Evolutionary conservation across 2,888 invertebrate genomes (phyloP).

Genomic region (Phoenoteleia sp.): DNA sequence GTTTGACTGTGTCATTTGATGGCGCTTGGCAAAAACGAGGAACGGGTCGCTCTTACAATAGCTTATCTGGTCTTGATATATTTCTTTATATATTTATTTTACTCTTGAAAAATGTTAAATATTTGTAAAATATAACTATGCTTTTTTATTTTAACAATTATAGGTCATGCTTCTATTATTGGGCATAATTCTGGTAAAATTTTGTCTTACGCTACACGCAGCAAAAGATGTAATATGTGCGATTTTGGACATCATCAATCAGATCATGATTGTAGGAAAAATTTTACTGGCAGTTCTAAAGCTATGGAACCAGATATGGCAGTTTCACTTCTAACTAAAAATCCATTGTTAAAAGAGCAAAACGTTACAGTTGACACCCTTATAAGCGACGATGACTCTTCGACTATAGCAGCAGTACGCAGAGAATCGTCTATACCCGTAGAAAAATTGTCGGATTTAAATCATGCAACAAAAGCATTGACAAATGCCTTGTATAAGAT

Average conservation of each 20-base stretch:
- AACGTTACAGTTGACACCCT: not conserved
- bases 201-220: not conserved
- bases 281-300: constrained; percentile 5
- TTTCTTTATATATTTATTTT: not conserved
- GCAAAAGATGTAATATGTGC: constrained; percentile 4
- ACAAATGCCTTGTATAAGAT: not conserved
- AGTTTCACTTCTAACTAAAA: not conserved
- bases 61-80: constrained; percentile 3
- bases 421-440: not conserved
- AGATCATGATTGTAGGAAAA: constrained; percentile 16
- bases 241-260: not conserved
- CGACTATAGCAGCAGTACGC: constrained; percentile 65
- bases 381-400: not conserved
- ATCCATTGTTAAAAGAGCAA: no score
- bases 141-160: no score
- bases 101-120: no score
- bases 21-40: not conserved
- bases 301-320: constrained; percentile 8
- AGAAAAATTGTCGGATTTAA: constrained; percentile 31
- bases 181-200: not conserved
- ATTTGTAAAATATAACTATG: no score
- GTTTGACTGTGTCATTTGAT: not conserved
- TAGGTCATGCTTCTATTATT: not conserved
- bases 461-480: constrained; percentile 18
- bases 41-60: constrained; percentile 1